Evolutionary conservation across 2,113 vertebrate genomes (phyloP), one percentile per base, ranked within the genome.

Genomic region (Ceyx cyanopectus): DNA sequence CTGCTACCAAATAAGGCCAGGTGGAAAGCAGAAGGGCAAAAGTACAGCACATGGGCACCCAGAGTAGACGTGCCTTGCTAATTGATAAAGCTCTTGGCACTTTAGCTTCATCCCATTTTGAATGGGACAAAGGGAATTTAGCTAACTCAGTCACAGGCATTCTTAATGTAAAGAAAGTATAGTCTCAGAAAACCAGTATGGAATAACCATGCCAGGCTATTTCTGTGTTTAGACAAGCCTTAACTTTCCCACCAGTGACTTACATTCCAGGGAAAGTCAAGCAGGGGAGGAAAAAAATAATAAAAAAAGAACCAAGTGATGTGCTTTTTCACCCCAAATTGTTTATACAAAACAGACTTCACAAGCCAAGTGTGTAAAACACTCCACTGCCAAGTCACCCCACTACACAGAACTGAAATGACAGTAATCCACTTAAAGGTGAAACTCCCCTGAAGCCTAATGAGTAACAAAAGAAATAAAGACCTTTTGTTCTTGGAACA

Each of bases 391-490:
- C 65, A 94, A 82, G 68, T 87, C 76, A 85, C 24, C 46, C 26
- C 37, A 90, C 79, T 85, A 80, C 41, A 91, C 37, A 91, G 63
- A 81, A 58, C 61, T 81, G 93, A 76, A 94, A 95, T 87, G 94
- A 95, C 90, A 93, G 87, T 95, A 94, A 96, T 94, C 93, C 82
- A 94, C 90, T 94, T 95, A 81, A 88, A 94, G 76, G 68, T 90
- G 92, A 93, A 93, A 94, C 85, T 86, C 57, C 76, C 92, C 73
- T 94, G 85, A 96, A 95, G 88, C 79, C 68, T 92, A 83, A 88
- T 88, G 82, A 93, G 82, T 88, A 95, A 94, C 74, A 85, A 65
- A 92, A 92, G 51, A 40, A 88, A 88, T 48, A 69, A 93, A 95
- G 30, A 83, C n/a, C 56, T 90, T 90, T 90, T 91, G 87, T 30